A percentile compares a stretch with the other conserved stretches of the same genome.
These are phyloP conservation scores for Metalampra italica DNA, from an alignment of 2,888 invertebrate species.

Conservation along the genomic window DNA sequence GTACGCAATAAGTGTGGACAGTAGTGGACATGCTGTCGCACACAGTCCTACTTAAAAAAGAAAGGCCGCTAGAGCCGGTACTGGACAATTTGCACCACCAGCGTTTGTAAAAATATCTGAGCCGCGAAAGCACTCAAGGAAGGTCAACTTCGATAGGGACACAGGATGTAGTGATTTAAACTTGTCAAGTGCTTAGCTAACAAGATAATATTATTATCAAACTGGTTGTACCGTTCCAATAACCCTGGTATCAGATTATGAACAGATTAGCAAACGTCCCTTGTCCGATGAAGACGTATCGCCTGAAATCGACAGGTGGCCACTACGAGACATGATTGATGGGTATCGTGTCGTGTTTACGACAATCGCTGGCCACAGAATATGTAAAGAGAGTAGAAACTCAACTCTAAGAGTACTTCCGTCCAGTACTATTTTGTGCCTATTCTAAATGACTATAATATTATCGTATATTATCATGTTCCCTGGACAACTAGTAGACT, in stretches of 20 bases:
- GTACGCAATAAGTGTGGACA: no score
- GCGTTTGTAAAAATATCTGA: no score
- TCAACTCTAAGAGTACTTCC: neutral
- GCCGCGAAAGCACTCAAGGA: no score
- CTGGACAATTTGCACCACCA: no score
- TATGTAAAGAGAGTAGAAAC: neutral
- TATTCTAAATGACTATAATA: no score
- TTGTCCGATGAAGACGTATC: conserved; percentile 61
- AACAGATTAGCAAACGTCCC: conserved; percentile 52
- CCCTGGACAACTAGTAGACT: no score
- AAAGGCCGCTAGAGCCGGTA: no score
- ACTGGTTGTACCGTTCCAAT: neutral
- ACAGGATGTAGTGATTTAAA: neutral
- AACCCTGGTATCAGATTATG: conserved; percentile 33
- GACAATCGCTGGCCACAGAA: conserved; percentile 16
- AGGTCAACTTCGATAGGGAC: neutral
- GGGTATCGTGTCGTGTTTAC: conserved; percentile 25
- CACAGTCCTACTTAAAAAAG: no score
- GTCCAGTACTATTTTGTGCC: no score
- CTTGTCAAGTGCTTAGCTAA: neutral
- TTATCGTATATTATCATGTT: no score
- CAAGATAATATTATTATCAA: neutral
- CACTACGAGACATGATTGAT: conserved; percentile 56
- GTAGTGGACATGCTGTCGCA: no score
- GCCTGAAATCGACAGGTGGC: conserved; percentile 65